phyloP scores from a whole-genome alignment of 2,113 vertebrate species.

The Natator depressus region DNA sequence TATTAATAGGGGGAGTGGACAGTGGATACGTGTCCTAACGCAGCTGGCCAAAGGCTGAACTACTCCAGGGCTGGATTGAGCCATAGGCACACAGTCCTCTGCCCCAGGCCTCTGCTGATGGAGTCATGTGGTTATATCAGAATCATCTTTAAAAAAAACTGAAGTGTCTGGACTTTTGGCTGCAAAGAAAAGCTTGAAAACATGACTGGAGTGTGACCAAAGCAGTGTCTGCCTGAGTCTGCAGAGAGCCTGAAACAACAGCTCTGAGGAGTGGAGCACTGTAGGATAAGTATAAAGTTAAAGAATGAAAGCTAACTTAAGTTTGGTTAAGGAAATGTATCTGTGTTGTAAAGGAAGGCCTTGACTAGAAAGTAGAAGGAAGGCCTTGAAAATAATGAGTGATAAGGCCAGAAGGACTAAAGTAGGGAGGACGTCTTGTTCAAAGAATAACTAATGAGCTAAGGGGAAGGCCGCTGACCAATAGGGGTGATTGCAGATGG shows the following conservation, averaged over 20 bases:
- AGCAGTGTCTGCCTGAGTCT: too few species aligned
- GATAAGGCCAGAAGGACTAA: background rate
- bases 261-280: background rate
- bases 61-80: too few species aligned
- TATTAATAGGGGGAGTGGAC: background rate
- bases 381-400: background rate
- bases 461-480: background rate
- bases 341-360: background rate
- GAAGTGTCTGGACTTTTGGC: background rate
- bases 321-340: too few species aligned
- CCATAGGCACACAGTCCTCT: background rate
- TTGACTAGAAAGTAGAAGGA: background rate
- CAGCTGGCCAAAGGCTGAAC: background rate
- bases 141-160: background rate
- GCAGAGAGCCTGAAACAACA: background rate
- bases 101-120: background rate
- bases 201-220: background rate
- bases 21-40: background rate
- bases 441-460: background rate
- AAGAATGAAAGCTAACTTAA: too few species aligned
- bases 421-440: background rate
- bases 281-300: too few species aligned
- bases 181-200: background rate
- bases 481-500: background rate
- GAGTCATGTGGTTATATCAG: background rate